These are phyloP conservation scores for Tamandua tetradactyla DNA, from an alignment of 2,797 vertebrate genomes.

Conservation along the genomic window DNA sequence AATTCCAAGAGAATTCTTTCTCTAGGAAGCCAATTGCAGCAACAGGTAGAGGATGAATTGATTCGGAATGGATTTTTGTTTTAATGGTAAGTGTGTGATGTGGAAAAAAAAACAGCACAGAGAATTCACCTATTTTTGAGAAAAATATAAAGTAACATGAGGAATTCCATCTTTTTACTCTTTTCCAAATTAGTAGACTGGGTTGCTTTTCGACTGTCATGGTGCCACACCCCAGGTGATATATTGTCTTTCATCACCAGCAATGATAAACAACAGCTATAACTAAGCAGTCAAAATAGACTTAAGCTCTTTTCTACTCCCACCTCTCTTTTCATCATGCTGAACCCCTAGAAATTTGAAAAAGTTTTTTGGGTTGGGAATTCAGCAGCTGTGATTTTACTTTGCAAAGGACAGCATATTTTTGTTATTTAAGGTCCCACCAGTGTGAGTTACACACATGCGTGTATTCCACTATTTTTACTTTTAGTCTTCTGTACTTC, in stretches of 20 bases:
- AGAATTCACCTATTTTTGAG: neutral
- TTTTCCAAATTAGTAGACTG: neutral
- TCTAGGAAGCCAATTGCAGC: too few relatives aligned
- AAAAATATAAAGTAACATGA: neutral
- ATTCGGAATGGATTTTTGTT: neutral
- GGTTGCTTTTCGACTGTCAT: neutral
- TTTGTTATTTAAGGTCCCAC: neutral
- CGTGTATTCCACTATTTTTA: too few relatives aligned
- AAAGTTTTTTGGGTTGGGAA: neutral
- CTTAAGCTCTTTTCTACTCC: neutral
- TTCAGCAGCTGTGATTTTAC: neutral
- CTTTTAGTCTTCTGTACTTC: neutral
- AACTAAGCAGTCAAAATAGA: neutral
- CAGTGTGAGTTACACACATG: too few relatives aligned
- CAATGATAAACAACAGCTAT: fast-evolving
- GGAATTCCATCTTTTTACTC: neutral
- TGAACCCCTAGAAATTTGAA: neutral
- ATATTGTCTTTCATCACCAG: neutral
- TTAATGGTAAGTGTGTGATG: neutral
- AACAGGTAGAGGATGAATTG: neutral
- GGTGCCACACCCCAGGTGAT: too few relatives aligned
- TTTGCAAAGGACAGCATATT: neutral
- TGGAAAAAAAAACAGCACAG: neutral
- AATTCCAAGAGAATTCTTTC: too few relatives aligned
- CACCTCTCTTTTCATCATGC: neutral